Conservation (phyloP, 2,888 invertebrate species). For the Latrodectus hesperus region DNA sequence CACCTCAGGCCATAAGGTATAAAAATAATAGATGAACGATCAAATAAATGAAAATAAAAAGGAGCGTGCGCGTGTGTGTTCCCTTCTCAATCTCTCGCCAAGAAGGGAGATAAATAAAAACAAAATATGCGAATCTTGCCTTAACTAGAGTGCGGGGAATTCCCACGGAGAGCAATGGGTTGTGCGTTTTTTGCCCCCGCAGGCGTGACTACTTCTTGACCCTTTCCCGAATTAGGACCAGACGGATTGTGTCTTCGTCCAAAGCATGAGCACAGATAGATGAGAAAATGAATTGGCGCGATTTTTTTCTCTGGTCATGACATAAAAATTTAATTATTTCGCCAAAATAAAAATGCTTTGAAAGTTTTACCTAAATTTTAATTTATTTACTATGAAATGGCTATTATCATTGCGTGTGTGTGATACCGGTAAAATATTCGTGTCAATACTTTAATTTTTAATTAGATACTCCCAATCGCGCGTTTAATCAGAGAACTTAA, state of each 20-base stretch:
- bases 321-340: too few relatives aligned
- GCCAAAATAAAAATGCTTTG: too few relatives aligned
- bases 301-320: too few relatives aligned
- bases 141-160: constrained; percentile 49
- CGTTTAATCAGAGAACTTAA: too few relatives aligned
- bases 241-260: constrained; percentile 17
- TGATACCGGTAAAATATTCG: too few relatives aligned
- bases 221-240: constrained; percentile 45
- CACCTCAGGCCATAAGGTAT: constrained; percentile 9
- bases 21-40: background rate
- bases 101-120: constrained; percentile 31
- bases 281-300: too few relatives aligned
- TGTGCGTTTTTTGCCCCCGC: background rate
- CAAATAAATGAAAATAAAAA: constrained; percentile 16
- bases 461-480: too few relatives aligned
- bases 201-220: constrained; percentile 42
- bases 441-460: too few relatives aligned
- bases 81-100: background rate
- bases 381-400: too few relatives aligned
- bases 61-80: constrained; percentile 9
- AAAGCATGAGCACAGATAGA: background rate
- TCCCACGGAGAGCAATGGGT: constrained; percentile 47
- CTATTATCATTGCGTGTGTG: too few relatives aligned
- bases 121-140: constrained; percentile 3
- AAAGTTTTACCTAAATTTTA: too few relatives aligned